These are phyloP conservation scores for Picus viridis DNA, from an alignment of 2,797 vertebrate species.

Conservation along the genomic window DNA sequence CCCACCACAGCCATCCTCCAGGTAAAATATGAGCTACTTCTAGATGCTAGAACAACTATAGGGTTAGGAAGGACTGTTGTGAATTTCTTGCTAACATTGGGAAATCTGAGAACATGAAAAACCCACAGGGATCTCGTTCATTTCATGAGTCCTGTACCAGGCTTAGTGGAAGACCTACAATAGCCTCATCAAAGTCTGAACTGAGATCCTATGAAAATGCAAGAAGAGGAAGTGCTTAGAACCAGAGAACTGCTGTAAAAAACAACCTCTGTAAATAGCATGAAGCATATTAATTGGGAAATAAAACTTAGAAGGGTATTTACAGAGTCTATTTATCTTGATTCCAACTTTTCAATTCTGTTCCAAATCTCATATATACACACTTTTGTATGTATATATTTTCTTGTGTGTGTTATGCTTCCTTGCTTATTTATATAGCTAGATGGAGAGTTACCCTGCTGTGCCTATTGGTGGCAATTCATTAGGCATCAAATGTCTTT, in stretches of 20 bases:
- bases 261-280: background rate
- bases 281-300: background rate
- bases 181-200: background rate
- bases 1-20: background rate
- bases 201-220: background rate
- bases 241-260: background rate
- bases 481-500: background rate
- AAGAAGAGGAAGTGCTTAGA: background rate
- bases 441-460: background rate
- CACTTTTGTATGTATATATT: background rate
- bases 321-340: background rate
- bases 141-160: background rate
- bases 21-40: background rate
- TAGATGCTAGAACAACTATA: background rate
- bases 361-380: background rate
- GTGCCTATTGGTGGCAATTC: background rate
- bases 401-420: background rate
- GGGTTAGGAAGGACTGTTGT: background rate
- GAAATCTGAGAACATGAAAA: slow-evolving; percentile 3
- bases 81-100: background rate
- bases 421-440: background rate
- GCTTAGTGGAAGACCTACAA: background rate
- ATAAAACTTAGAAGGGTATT: background rate
- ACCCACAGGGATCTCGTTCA: background rate
- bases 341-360: background rate